These are phyloP conservation scores for Coranthus polyacanthus DNA, from an alignment of 2,797 vertebrate species.

Conservation along the genomic window DNA sequence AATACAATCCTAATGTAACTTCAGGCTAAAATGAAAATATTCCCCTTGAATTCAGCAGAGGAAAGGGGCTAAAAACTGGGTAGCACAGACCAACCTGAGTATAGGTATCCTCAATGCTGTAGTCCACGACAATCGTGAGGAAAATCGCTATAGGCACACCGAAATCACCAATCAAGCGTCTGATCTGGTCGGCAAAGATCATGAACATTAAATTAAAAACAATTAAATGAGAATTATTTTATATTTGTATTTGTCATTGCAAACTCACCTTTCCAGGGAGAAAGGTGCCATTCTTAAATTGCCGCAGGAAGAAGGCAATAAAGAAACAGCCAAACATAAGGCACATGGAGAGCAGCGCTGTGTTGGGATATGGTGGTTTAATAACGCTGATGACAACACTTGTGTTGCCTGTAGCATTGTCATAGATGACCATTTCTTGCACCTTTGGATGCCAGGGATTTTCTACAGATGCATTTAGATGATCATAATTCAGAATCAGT, in stretches of 20 bases:
- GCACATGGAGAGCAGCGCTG: slow-evolving; percentile 89
- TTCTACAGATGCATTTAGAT: slow-evolving; percentile 48
- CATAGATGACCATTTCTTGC: slow-evolving; percentile 48
- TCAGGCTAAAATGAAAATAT: neutral
- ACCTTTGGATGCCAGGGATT: slow-evolving; percentile 79
- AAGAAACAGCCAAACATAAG: slow-evolving; percentile 92
- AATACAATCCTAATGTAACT: neutral
- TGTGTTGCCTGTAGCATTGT: slow-evolving; percentile 78
- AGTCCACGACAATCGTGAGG: slow-evolving; percentile 90
- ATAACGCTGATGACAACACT: slow-evolving; percentile 58
- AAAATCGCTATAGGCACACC: slow-evolving; percentile 97
- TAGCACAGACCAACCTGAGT: slow-evolving; percentile 88
- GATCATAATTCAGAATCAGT: slow-evolving; percentile 68
- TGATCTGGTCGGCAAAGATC: slow-evolving; percentile 79
- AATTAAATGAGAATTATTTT: neutral
- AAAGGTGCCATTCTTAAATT: slow-evolving; percentile 92
- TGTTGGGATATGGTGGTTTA: slow-evolving; percentile 83
- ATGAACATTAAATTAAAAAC: neutral
- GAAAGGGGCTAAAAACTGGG: slow-evolving; percentile 1
- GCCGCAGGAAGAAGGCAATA: slow-evolving; percentile 88
- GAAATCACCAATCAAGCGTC: slow-evolving; percentile 97
- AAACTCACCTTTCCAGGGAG: slow-evolving; percentile 89
- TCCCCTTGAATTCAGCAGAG: neutral
- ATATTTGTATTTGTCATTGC: no score
- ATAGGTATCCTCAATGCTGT: slow-evolving; percentile 88